Conservation (phyloP, 2,113 vertebrate genomes). For the Ciconia boyciana region DNA sequence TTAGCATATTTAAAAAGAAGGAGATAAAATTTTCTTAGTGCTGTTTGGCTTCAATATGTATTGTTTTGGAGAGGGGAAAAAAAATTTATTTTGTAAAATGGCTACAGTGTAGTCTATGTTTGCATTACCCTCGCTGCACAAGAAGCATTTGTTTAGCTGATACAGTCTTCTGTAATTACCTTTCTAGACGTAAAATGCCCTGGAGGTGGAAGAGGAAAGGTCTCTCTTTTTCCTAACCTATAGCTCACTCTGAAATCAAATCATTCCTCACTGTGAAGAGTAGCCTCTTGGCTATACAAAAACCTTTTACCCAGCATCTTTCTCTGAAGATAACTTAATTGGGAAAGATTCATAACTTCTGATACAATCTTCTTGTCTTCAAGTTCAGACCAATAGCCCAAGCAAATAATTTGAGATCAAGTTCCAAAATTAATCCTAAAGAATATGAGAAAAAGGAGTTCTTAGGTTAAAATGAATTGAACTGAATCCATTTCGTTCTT, state of each 20-base stretch:
- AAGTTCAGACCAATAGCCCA: conserved; percentile 43
- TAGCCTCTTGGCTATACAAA: conserved; percentile 53
- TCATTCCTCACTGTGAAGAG: conserved; percentile 42
- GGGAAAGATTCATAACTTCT: conserved; percentile 65
- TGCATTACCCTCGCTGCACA: conserved; percentile 17
- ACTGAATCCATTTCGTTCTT: background rate
- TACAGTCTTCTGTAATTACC: conserved; percentile 51
- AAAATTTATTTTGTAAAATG: background rate
- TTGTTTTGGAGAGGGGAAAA: background rate
- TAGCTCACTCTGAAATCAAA: conserved; percentile 59
- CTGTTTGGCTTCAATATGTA: background rate
- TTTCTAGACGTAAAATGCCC: conserved; percentile 10
- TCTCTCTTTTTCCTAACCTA: conserved; percentile 26
- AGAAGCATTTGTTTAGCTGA: conserved; percentile 41
- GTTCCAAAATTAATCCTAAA: conserved; percentile 40
- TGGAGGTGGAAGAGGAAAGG: conserved; percentile 35
- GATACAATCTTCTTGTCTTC: conserved; percentile 58
- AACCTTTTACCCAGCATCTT: conserved; percentile 49
- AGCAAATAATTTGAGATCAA: conserved; percentile 44
- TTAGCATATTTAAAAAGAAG: background rate
- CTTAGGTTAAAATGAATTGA: conserved; percentile 22
- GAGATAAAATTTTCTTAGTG: background rate
- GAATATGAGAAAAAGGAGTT: background rate
- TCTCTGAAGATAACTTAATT: conserved; percentile 59
- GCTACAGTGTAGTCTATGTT: background rate